Evolutionary conservation across 2,888 invertebrate species (phyloP).

Genomic region (Petrolisthes cinctipes): DNA sequence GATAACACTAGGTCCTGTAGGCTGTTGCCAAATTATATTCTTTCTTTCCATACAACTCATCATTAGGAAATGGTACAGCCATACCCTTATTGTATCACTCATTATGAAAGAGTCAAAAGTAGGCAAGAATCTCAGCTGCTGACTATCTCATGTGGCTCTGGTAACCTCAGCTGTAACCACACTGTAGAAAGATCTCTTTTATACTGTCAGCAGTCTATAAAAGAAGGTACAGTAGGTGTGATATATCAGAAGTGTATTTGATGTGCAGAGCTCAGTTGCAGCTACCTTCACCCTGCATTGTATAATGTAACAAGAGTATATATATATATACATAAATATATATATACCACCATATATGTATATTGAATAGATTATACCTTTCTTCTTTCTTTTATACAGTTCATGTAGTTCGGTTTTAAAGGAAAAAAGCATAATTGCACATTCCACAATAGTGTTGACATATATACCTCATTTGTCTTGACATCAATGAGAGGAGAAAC

Average conservation of each 20-base stretch:
- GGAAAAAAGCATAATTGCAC: conserved; percentile 12
- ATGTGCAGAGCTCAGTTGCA: conserved; percentile 18
- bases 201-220: neutral
- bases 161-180: neutral
- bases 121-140: too few relatives aligned
- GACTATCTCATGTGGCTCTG: too few relatives aligned
- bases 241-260: conserved; percentile 16
- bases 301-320: conserved; percentile 13
- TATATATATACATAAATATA: neutral
- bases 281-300: conserved; percentile 14
- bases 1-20: too few relatives aligned
- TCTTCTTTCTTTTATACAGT: conserved; percentile 16
- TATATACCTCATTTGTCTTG: conserved; percentile 5
- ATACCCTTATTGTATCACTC: too few relatives aligned
- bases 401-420: neutral
- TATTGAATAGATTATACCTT: conserved; percentile 12
- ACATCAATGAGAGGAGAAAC: neutral
- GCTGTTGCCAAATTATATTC: too few relatives aligned
- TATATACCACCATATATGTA: neutral
- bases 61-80: too few relatives aligned
- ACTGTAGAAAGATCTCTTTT: neutral
- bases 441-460: neutral
- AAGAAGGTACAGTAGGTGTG: conserved; percentile 6
- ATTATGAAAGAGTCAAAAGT: too few relatives aligned
- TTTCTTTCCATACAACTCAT: too few relatives aligned